phyloP scores from a whole-genome alignment of 2,113 vertebrate genomes.

The Smithornis capensis region DNA sequence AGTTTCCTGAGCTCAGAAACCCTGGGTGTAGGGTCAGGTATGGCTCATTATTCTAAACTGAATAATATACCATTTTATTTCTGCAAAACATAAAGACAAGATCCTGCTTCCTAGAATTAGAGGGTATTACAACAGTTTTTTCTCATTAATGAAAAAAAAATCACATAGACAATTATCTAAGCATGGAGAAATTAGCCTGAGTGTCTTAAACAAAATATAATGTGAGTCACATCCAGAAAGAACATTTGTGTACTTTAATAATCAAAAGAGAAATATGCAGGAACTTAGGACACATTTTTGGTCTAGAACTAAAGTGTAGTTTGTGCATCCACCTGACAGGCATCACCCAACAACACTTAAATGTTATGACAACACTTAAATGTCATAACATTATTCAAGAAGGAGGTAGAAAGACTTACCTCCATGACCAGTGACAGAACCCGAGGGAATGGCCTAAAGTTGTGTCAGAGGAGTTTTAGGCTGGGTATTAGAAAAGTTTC shows the following conservation, averaged over 20 bases:
- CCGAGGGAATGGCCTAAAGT: neutral
- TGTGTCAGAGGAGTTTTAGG: neutral
- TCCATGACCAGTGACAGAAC: neutral
- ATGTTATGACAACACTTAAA: neutral
- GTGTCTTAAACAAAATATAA: neutral
- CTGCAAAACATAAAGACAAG: neutral
- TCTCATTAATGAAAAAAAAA: neutral
- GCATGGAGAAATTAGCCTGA: neutral
- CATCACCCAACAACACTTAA: neutral
- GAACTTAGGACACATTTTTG: neutral
- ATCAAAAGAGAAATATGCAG: neutral
- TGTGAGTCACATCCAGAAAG: neutral
- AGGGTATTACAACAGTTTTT: neutral
- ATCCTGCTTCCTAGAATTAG: neutral
- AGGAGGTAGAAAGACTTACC: neutral
- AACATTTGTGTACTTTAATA: neutral
- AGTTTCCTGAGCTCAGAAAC: neutral
- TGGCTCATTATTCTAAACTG: neutral
- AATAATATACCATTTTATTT: neutral
- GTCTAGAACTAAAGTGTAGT: neutral
- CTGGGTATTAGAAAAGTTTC: neutral
- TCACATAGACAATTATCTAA: neutral
- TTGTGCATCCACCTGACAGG: neutral
- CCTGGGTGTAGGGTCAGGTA: fast-evolving
- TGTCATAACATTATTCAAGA: neutral